Conservation (phyloP, 64 coral and sea anemone species). For the Dendrophyllia cribrosa region DNA sequence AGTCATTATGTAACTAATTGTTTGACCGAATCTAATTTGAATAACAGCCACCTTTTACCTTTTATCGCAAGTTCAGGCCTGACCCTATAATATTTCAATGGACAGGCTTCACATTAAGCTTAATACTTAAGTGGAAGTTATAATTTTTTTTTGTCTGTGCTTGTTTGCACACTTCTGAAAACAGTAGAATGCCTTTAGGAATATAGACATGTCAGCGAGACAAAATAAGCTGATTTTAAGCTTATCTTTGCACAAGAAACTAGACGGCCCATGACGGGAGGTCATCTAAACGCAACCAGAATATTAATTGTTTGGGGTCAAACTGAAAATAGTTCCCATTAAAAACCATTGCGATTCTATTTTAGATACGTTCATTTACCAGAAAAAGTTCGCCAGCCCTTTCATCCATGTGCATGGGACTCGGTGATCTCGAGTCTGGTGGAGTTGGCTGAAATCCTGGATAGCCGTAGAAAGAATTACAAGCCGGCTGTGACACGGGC, state of each 20-base stretch:
- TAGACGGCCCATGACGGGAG: neutral
- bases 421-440: constrained; percentile 68
- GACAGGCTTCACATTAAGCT: no score
- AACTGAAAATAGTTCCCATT: neutral
- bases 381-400: constrained; percentile 45
- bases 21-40: no score
- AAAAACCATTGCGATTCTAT: neutral
- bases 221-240: no score
- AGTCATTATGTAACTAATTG: neutral
- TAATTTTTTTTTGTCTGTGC: no score
- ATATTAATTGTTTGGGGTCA: neutral
- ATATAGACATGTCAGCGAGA: no score
- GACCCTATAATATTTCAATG: no score
- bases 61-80: no score
- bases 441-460: constrained; percentile 59
- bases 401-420: constrained; percentile 59
- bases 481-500: constrained; percentile 1
- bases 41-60: no score
- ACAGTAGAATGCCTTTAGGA: no score
- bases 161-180: no score
- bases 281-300: neutral
- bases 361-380: constrained; percentile 28
- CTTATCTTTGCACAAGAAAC: no score
- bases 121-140: no score
- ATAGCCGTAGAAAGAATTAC: constrained; percentile 1